These are phyloP conservation scores for Eupelmus urozonus DNA, from an alignment of 2,888 invertebrate genomes.

Conservation along the genomic window DNA sequence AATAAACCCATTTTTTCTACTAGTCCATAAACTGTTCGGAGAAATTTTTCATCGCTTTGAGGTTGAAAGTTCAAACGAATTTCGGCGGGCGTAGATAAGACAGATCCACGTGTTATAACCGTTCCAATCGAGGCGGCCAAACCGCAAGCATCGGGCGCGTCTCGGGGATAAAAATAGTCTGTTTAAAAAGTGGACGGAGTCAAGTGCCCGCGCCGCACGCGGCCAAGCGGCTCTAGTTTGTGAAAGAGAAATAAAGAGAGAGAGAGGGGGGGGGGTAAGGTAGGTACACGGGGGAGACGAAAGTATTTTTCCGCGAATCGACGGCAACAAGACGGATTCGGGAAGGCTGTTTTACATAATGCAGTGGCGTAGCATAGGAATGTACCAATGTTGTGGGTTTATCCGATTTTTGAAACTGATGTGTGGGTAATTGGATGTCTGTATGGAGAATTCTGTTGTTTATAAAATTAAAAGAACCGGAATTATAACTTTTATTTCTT, in stretches of 20 bases:
- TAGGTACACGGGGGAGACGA: too few species aligned
- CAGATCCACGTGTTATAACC: not conserved
- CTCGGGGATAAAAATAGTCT: slow-evolving; percentile 20
- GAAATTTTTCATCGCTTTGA: not conserved
- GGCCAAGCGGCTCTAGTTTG: not conserved
- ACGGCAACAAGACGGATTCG: not conserved
- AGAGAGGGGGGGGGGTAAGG: not conserved
- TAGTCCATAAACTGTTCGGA: not conserved
- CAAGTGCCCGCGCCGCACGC: not conserved
- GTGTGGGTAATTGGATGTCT: too few species aligned
- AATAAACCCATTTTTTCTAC: slow-evolving; percentile 5
- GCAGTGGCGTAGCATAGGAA: too few species aligned
- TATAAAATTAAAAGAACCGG: too few species aligned
- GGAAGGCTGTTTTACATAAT: too few species aligned
- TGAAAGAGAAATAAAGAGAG: not conserved
- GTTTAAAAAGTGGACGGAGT: slow-evolving; percentile 31
- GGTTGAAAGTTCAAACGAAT: slow-evolving; percentile 20
- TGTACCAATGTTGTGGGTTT: too few species aligned
- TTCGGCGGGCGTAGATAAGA: not conserved
- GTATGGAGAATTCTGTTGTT: too few species aligned
- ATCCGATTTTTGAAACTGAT: too few species aligned
- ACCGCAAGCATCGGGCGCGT: not conserved
- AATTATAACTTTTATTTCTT: too few species aligned
- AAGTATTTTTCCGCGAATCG: not conserved
- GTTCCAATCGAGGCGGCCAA: not conserved